phyloP scores from a whole-genome alignment of 2,888 invertebrate species.

The Aphodius sticticus region DNA sequence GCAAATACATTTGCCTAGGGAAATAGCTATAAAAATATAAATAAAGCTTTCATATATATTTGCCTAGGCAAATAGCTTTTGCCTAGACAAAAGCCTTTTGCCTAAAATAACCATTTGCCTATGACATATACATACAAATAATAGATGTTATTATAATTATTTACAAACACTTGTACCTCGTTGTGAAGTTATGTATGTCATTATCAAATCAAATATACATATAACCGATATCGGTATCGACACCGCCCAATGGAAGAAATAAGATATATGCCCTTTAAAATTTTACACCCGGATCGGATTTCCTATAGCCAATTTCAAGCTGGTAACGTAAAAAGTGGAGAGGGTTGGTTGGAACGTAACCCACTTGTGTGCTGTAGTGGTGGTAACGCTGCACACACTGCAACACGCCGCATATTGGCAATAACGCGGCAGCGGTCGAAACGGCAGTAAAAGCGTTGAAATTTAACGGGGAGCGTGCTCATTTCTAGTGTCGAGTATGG shows the following conservation, averaged over 20 bases:
- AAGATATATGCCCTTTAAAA: not conserved
- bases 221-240: not conserved
- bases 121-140: too few relatives aligned
- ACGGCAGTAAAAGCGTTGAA: not conserved
- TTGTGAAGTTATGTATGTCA: not conserved
- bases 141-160: too few relatives aligned
- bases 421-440: not conserved
- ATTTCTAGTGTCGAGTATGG: not conserved
- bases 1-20: too few relatives aligned
- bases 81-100: too few relatives aligned
- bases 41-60: too few relatives aligned
- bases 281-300: not conserved
- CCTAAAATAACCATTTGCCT: too few relatives aligned
- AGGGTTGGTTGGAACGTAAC: not conserved
- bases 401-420: constrained; percentile 4
- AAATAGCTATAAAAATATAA: too few relatives aligned
- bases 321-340: not conserved
- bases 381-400: not conserved
- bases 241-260: not conserved
- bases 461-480: not conserved
- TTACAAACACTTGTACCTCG: not conserved
- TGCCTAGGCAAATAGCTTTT: too few relatives aligned
- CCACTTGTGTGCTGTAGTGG: not conserved
- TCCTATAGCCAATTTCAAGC: not conserved
- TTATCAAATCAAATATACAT: not conserved